Base-by-base conservation (phyloP, 2,888 invertebrate species). In the Apoda limacodes region DNA sequence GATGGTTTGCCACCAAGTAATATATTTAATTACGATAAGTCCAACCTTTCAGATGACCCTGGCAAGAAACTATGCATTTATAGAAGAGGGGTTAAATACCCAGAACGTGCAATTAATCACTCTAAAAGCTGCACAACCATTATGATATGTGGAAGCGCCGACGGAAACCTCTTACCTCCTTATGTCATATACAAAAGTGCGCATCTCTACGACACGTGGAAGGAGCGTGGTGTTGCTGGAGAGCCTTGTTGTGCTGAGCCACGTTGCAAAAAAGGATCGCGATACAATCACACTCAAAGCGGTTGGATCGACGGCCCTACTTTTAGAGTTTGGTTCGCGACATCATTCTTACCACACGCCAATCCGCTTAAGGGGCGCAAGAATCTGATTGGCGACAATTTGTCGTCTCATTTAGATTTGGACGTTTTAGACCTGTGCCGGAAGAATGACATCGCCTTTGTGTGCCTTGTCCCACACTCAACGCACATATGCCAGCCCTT, bases 31-130 rank as follows among this genome's bases (percentile, higher is more conserved):
- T n/a, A n/a, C 39, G 60, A 63, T 32, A 56, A 62, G 35, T 50
- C 55, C 2, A 60, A 60, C 26, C 26, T 66, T 4, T 35, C 43
- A 4, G 61, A 62, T 32, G 56, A 68, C 28, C 55, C 58, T 9
- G 60, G 56, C 2, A 44, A 41, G 26, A 47, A 47, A 33, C n/a
- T n/a, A n/a, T n/a, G n/a, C n/a, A n/a, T n/a, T n/a, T n/a, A n/a
- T n/a, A 45, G 39, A 28, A 34, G 46, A 28, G 54, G 57, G 9
- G 31, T 34, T 3, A 57, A 57, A 32, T 52, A 68, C 40, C 52
- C 55, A 13, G 53, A 61, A 30, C 36, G 46, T 15, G 44, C 58
- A 4, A 37, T 47, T 15, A 55, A 61, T 31, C 32, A 25, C 13
- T 42, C 52, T 2, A 65, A 66, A 45, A 35, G 26, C 28, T 7